Conservation (phyloP, 2,797 vertebrate species). For the Onychomys leucogaster region DNA sequence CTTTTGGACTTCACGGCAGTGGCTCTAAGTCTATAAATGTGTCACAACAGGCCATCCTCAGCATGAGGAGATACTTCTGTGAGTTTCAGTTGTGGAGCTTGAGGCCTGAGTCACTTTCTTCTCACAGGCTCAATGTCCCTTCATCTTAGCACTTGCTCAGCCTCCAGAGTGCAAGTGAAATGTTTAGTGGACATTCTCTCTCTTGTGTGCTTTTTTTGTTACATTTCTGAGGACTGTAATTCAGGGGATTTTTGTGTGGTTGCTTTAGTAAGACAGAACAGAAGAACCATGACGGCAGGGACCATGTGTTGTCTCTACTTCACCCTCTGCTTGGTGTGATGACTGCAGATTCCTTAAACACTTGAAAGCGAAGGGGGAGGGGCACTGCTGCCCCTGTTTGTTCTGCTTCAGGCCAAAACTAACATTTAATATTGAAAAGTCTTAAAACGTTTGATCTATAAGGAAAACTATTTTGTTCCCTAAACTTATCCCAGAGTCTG, state of each 20-base stretch:
- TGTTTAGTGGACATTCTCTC: not conserved
- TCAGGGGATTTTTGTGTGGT: not conserved
- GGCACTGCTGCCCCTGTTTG: not conserved
- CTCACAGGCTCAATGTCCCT: not conserved
- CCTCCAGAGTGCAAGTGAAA: not conserved
- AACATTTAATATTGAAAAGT: not conserved
- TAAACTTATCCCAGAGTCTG: not conserved
- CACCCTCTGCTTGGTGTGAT: not conserved
- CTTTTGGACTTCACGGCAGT: not conserved
- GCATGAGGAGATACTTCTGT: not conserved
- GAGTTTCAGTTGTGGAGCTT: not conserved
- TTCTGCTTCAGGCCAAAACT: not conserved
- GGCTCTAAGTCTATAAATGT: not conserved
- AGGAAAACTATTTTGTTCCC: not conserved
- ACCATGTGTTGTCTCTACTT: rapidly evolving
- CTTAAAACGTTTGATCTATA: not conserved
- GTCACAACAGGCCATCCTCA: not conserved
- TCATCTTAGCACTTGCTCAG: not conserved
- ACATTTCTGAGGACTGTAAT: not conserved
- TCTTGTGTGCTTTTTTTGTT: not conserved
- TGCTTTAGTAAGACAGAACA: not conserved
- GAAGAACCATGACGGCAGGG: not conserved
- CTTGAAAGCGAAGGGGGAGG: not conserved
- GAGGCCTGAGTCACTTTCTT: not conserved
- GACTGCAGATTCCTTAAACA: not conserved